Evolutionary conservation across 2,113 vertebrate genomes (phyloP).

Genomic region (Isichthys henryi): DNA sequence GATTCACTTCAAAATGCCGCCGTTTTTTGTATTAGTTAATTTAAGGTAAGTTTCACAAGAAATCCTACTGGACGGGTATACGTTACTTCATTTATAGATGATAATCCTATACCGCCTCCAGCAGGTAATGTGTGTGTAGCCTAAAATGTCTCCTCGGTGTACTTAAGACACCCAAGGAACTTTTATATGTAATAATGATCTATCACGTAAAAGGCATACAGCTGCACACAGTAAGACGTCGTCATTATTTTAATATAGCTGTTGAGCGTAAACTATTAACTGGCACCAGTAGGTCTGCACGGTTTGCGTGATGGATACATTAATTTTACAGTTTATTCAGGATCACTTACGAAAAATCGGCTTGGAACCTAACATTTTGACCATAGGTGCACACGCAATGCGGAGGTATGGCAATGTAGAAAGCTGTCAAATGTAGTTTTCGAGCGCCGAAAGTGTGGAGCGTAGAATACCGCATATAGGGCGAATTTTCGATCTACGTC

Average conservation of each 20-base stretch:
- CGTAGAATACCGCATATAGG: not conserved
- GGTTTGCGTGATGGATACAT: not conserved
- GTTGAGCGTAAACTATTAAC: not conserved
- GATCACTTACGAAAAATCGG: not conserved
- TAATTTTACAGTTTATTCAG: not conserved
- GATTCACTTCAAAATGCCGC: not conserved
- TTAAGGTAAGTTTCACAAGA: not conserved
- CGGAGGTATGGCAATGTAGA: not conserved
- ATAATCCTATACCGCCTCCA: not conserved
- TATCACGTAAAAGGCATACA: not conserved
- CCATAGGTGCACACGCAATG: not conserved
- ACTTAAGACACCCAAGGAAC: not conserved
- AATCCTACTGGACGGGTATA: not conserved
- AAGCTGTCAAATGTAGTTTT: not conserved
- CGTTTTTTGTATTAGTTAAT: not conserved
- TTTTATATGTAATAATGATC: not conserved
- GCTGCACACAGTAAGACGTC: not conserved
- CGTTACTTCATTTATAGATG: not conserved
- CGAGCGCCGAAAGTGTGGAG: not conserved
- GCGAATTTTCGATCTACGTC: not conserved
- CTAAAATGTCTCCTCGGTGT: not conserved
- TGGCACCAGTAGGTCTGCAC: not conserved
- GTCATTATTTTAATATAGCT: not conserved
- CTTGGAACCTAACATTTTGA: not conserved
- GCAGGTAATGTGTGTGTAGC: not conserved